A percentile compares a stretch with the other conserved stretches of the same genome.
These are phyloP conservation scores for Oreohelix idahoensis DNA, from an alignment of 1,140 invertebrate species.

Conservation along the genomic window DNA sequence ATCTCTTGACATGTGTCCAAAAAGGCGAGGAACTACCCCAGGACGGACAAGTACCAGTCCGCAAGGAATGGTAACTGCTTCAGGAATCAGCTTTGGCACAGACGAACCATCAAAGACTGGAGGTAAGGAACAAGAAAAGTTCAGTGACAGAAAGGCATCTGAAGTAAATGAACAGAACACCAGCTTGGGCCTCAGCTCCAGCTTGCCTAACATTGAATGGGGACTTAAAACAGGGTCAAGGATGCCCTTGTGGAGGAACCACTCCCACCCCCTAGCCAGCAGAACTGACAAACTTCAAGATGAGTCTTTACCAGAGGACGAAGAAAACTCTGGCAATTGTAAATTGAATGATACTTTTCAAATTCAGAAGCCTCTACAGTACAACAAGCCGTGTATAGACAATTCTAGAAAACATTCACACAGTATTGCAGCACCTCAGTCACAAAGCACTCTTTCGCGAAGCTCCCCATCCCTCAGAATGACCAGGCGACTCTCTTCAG, in stretches of 20 bases:
- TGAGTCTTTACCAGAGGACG: background rate
- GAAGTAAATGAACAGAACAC: background rate
- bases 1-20: slow-evolving; percentile 1
- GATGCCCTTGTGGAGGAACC: background rate
- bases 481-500: background rate
- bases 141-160: background rate
- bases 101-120: background rate
- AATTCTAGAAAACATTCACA: background rate
- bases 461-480: background rate
- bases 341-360: slow-evolving; percentile 19
- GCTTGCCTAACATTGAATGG: background rate
- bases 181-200: background rate
- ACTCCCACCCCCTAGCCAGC: background rate
- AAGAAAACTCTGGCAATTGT: background rate
- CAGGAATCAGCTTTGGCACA: slow-evolving; percentile 8
- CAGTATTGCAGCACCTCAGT: background rate
- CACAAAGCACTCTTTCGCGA: background rate
- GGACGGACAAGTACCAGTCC: background rate
- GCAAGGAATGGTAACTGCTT: background rate
- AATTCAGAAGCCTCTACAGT: background rate
- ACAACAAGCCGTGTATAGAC: slow-evolving; percentile 10
- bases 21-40: background rate
- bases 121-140: background rate
- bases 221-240: background rate
- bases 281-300: no score